phyloP scores from a whole-genome alignment of 37 sponge, comb jelly and placozoan genomes.

The Halichondria panicea region DNA sequence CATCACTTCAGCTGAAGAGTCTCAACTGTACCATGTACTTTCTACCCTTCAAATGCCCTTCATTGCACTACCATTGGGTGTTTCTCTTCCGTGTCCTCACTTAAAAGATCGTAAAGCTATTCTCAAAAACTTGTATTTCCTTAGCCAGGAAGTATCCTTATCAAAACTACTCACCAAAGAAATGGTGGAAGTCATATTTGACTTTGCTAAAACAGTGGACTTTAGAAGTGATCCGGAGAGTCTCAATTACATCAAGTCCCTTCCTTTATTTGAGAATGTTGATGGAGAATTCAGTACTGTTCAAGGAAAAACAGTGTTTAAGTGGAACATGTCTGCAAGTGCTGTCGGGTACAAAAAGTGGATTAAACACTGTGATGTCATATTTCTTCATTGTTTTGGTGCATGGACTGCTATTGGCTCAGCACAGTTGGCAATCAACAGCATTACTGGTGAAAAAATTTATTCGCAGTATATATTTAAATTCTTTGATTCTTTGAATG shows the following conservation, averaged over 20 bases:
- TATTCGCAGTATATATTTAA: constrained; percentile 45
- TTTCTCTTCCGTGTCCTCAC: constrained; percentile 3
- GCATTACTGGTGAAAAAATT: constrained; percentile 13
- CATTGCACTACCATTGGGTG: neutral
- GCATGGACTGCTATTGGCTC: constrained; percentile 28
- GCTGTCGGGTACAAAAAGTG: constrained; percentile 30
- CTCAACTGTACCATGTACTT: neutral
- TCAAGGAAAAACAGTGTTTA: constrained; percentile 9
- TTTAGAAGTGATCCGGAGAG: neutral
- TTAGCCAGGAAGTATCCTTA: neutral
- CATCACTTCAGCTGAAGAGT: neutral
- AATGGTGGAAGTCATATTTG: neutral
- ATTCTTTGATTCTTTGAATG: constrained; percentile 18
- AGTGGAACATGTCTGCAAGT: constrained; percentile 30
- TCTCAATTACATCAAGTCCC: neutral
- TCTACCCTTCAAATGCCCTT: constrained; percentile 1
- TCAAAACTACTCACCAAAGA: neutral
- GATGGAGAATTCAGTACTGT: constrained; percentile 13
- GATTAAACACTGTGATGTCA: neutral
- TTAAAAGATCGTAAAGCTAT: neutral
- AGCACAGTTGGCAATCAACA: neutral
- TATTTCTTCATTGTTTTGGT: constrained; percentile 33
- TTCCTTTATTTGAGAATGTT: constrained; percentile 54
- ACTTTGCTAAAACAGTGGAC: constrained; percentile 30
- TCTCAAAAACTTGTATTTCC: neutral